These are phyloP conservation scores for Styela clava DNA, from an alignment of 23 tunicate genomes.

Conservation along the genomic window DNA sequence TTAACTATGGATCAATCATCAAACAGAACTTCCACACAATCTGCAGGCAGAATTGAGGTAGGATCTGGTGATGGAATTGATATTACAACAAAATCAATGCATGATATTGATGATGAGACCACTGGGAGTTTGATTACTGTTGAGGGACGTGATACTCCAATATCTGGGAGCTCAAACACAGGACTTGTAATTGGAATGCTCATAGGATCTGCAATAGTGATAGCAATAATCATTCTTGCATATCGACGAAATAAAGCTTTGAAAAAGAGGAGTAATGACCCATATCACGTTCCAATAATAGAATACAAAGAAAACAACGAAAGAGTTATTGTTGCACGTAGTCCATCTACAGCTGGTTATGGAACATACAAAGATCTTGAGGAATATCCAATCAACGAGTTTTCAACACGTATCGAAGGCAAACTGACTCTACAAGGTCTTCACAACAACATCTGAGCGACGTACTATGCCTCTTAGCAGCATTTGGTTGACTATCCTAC, in stretches of 20 bases:
- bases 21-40: not conserved
- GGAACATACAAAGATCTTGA: conserved; percentile 32
- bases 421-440: not conserved
- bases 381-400: conserved; percentile 10
- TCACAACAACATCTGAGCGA: not conserved
- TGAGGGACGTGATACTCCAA: not conserved
- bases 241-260: not conserved
- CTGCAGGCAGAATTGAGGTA: not conserved
- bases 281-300: conserved; percentile 18
- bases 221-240: not conserved
- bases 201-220: not conserved
- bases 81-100: not conserved
- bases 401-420: conserved; percentile 21
- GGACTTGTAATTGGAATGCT: conserved; percentile 1
- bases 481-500: too few species aligned
- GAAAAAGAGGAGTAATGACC: conserved; percentile 17
- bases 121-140: not conserved
- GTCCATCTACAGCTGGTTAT: conserved; percentile 21
- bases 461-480: too few species aligned
- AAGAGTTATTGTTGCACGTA: not conserved
- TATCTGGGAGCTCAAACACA: not conserved
- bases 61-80: not conserved
- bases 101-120: not conserved
- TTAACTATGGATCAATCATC: not conserved
- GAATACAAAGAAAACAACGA: conserved; percentile 28